Conservation (phyloP, 2,113 vertebrate species). For the Tylochromis polylepis region DNA sequence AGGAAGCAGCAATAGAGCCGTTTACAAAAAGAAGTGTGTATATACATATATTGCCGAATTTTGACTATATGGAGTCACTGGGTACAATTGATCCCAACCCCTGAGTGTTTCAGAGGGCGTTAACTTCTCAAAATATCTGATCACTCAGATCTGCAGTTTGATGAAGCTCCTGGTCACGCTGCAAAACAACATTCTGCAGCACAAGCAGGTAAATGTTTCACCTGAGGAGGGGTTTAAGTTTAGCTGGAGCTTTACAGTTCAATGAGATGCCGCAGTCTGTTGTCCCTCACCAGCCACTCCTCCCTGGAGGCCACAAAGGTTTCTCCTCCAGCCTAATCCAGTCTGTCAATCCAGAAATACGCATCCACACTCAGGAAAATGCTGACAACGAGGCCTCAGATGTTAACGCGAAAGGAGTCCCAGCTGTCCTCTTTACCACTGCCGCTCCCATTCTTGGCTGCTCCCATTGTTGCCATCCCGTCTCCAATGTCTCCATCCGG, state of each 20-base stretch:
- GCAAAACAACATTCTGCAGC: constrained; percentile 28
- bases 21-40: constrained; percentile 33
- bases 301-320: not conserved
- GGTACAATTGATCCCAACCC: not conserved
- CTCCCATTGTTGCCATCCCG: not conserved
- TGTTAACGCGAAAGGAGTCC: constrained; percentile 78
- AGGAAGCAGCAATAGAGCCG: constrained; percentile 27
- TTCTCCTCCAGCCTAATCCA: not conserved
- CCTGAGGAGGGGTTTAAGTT: constrained; percentile 23
- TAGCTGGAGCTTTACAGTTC: not conserved
- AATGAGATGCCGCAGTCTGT: not conserved
- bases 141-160: not conserved
- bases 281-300: not conserved
- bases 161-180: constrained; percentile 12
- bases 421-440: constrained; percentile 73
- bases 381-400: constrained; percentile 49
- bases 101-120: constrained; percentile 17
- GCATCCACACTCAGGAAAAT: not conserved
- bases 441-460: constrained; percentile 54
- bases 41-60: constrained; percentile 18
- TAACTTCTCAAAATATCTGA: not conserved
- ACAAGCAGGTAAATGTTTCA: constrained; percentile 17
- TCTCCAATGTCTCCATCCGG: constrained; percentile 53
- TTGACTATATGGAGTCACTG: not conserved
- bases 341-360: not conserved